Conservation (phyloP, 2,888 invertebrate genomes). For the Rhagium mordax region DNA sequence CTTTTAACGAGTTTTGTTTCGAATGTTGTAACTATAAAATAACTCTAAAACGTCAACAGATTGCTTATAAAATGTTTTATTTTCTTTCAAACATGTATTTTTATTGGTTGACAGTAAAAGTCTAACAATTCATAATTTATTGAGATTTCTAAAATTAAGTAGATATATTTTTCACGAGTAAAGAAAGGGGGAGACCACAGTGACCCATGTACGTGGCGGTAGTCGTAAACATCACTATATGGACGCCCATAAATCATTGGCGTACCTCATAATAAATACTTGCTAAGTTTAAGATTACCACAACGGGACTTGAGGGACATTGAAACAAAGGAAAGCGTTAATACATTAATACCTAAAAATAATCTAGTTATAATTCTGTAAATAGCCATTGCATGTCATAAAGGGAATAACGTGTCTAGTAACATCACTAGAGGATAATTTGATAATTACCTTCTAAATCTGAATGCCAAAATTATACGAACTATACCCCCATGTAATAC, state of each 20-base stretch:
- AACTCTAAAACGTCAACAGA: slow-evolving; percentile 45
- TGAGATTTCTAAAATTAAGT: slow-evolving; percentile 10
- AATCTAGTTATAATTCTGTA: too few relatives aligned
- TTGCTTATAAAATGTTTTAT: slow-evolving; percentile 41
- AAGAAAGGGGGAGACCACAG: neutral
- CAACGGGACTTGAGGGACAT: too few relatives aligned
- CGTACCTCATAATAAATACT: neutral
- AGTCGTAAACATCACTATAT: neutral
- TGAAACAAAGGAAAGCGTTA: too few relatives aligned
- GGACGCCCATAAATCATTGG: neutral
- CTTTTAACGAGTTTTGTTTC: slow-evolving; percentile 60
- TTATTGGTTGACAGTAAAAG: slow-evolving; percentile 16
- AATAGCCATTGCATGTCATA: too few relatives aligned
- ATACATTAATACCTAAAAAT: too few relatives aligned
- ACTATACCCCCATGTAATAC: too few relatives aligned
- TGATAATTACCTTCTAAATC: too few relatives aligned
- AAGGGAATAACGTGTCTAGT: too few relatives aligned
- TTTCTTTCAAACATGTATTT: slow-evolving; percentile 21
- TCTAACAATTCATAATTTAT: slow-evolving; percentile 15
- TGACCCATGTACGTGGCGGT: neutral
- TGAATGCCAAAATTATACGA: too few relatives aligned
- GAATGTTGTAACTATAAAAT: slow-evolving; percentile 48
- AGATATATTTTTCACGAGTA: neutral
- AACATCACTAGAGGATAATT: too few relatives aligned
- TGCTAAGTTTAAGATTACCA: too few relatives aligned